These are phyloP conservation scores for Drosophila phalerata DNA, from an alignment of 2,888 invertebrate genomes.

Conservation along the genomic window DNA sequence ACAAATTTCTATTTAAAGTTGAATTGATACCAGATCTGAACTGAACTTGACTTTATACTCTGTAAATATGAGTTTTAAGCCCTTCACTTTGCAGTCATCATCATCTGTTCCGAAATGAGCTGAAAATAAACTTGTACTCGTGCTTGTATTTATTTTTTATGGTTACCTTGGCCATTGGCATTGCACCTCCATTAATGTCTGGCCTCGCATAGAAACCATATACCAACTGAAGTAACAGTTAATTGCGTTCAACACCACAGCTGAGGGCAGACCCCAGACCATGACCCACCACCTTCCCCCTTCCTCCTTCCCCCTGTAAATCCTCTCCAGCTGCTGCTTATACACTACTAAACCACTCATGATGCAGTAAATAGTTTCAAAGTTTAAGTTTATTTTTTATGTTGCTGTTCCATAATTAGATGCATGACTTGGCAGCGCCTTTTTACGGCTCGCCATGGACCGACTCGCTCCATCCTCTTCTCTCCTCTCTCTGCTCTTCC, in stretches of 20 bases:
- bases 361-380: slow-evolving; percentile 56
- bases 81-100: slow-evolving; percentile 8
- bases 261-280: slow-evolving; percentile 11
- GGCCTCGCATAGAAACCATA: slow-evolving; percentile 36
- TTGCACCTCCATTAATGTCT: slow-evolving; percentile 55
- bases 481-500: not conserved
- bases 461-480: slow-evolving; percentile 20
- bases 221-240: slow-evolving; percentile 62
- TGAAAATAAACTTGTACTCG: slow-evolving; percentile 11
- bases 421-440: slow-evolving; percentile 73
- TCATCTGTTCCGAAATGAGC: slow-evolving; percentile 6
- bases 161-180: slow-evolving; percentile 56
- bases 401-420: slow-evolving; percentile 70
- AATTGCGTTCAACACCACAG: slow-evolving; percentile 63
- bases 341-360: slow-evolving; percentile 36
- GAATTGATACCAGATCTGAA: not conserved
- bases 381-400: slow-evolving; percentile 51
- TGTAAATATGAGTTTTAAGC: not conserved
- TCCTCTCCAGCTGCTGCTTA: slow-evolving; percentile 2
- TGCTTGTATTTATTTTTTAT: slow-evolving; percentile 21
- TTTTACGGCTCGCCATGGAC: slow-evolving; percentile 34
- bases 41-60: not conserved
- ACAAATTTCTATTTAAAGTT: not conserved
- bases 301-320: not conserved
- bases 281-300: not conserved